Evolutionary conservation across 53 echinoderm and acorn worm species (phyloP).

Genomic region (Patiria pectinifera): DNA sequence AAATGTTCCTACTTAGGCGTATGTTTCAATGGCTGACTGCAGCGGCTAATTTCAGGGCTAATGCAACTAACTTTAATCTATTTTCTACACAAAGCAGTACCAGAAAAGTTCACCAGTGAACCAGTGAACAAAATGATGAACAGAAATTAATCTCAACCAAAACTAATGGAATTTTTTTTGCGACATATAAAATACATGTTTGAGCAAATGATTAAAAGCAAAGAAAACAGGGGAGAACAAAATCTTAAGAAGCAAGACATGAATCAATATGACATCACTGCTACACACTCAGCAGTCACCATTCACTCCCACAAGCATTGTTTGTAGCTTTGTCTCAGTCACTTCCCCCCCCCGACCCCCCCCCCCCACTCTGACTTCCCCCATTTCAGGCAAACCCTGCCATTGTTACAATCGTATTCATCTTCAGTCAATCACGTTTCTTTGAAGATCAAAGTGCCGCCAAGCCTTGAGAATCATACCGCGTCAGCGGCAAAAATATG

Average conservation of each 20-base stretch:
- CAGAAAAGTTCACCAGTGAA: too few relatives aligned
- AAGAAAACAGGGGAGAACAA: neutral
- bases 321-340: neutral
- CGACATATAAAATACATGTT: neutral
- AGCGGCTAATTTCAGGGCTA: too few relatives aligned
- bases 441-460: constrained; percentile 42
- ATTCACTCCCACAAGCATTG: neutral
- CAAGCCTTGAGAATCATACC: constrained; percentile 4
- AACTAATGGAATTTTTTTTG: neutral
- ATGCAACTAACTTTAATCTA: too few relatives aligned
- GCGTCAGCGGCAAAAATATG: neutral
- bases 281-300: neutral
- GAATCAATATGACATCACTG: constrained; percentile 22
- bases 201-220: neutral
- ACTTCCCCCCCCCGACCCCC: neutral
- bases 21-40: too few relatives aligned
- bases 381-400: neutral
- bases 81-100: too few relatives aligned
- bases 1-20: too few relatives aligned
- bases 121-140: too few relatives aligned
- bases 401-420: constrained; percentile 40
- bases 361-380: neutral
- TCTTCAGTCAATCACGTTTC: constrained; percentile 32
- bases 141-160: too few relatives aligned
- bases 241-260: too few relatives aligned